Base-by-base conservation (phyloP, 1,140 invertebrate species). In the Sminthurides bifidus region DNA sequence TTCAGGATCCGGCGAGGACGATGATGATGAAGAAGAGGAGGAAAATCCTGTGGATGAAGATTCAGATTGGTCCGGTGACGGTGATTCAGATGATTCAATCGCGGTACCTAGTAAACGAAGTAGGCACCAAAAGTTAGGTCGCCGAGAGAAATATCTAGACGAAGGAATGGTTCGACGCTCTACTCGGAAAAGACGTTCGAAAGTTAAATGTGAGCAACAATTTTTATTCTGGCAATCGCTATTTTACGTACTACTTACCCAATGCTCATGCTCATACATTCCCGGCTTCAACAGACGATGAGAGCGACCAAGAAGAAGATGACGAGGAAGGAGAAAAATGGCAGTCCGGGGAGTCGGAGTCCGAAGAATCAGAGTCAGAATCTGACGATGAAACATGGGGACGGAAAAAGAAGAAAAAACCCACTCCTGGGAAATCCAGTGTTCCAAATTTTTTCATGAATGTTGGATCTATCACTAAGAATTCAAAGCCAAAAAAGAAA, bases 351-450 rank as follows among this genome's bases (percentile, higher is more conserved):
- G 80, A 77, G 10, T 74, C 73, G 52, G 74, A 50, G 24, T 38
- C 40, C 17, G 24, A 73, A 74, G 19, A 75, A 74, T 75, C 76
- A 0, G 75, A 77, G 30, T 75, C 74, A 21, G 77, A 78, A 61
- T 76, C 77, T 17, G 78, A 76, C 60, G 79, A 80, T 54, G 71
- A 72, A 48, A 78, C 77, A 0, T 79, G 77, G 77, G 72, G 75
- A 27, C 27, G 71, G 70, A 37, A 50, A 40, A 64, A 61, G 43
- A 64, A 64, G 31, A 58, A 57, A 21, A 59, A 59, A 24, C 19
- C 29, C 29, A 1, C 45, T 46, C 1, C 4, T 24, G 44, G 44
- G 10, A 54, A 50, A 41, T 23, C 43, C 2, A 56, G 49, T 23
- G 14, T 56, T 8, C 41, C 38, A 6, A 50, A 52, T 37, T 63